Evolutionary conservation across 2,797 vertebrate species (phyloP), one percentile per base, ranked within the genome.

Genomic region (Schizopygopsis malacanthus): DNA sequence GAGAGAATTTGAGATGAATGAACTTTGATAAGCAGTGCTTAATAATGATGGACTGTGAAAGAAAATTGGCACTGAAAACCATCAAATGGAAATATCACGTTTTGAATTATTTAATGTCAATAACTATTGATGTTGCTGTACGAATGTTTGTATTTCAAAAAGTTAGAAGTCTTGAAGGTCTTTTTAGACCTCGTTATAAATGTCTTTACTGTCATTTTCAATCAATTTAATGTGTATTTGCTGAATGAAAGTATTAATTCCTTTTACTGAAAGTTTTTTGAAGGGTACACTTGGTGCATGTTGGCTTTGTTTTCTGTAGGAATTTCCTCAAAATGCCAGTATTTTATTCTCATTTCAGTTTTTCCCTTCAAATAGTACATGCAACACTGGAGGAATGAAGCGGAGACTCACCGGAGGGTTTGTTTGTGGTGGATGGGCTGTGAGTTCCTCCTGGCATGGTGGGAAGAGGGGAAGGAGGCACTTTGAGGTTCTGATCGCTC

Each of bases 361-460:
- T 79, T 61, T 25, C 22, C 37, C 20, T 76, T 54, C 10, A 39
- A 59, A 61, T 70, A 11, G 41, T 43, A 56, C 37, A 69, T 16
- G 63, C 6, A 37, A 11, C 63, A 73, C 28, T 84, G 33, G 84
- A 63, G 52, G 37, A 5, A 85, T 79, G 11, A 87, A 54, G 11
- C 25, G 25, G 13, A 50, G 22, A 96, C 97, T 97, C 93, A 99
- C 98, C 98, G 39, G 98, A 98, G 0, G 98, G 97, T 88, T 97
- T 98, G 93, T 98, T 95, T 2, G 97, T 98, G 85, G 97, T 97
- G 63, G 95, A 97, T 0, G 97, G 97, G 87, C 96, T 96, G 87
- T 97, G 97, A 45, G 97, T 98, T 85, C 97, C 96, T 15, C 95
- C 89, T 39, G 97, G 97, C 97, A 99, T 98, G 2, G 97, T 99